phyloP scores from a whole-genome alignment of 1,140 invertebrate species.

The Calephelis virginiensis region DNA sequence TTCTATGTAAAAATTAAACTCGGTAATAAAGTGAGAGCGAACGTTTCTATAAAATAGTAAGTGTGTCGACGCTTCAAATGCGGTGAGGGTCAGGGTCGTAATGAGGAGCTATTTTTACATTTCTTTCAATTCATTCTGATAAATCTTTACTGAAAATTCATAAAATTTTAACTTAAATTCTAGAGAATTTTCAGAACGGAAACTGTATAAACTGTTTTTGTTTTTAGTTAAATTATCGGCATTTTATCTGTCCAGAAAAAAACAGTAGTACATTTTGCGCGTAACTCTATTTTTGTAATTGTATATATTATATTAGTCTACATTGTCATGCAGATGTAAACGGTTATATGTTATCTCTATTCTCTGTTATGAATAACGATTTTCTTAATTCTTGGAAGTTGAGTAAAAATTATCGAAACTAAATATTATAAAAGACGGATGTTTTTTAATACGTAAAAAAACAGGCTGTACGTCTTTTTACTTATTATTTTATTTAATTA shows the following conservation, averaged over 20 bases:
- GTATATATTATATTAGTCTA: too few species aligned
- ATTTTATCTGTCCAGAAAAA: not conserved
- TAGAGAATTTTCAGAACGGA: not conserved
- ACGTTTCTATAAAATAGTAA: not conserved
- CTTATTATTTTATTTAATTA: too few species aligned
- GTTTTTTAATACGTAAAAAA: too few species aligned
- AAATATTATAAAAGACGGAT: too few species aligned
- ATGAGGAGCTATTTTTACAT: conserved; percentile 4
- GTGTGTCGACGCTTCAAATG: not conserved
- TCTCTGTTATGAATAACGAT: too few species aligned
- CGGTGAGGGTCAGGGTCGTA: not conserved
- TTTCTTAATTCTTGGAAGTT: too few species aligned
- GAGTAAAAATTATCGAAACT: too few species aligned
- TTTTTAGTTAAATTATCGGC: not conserved
- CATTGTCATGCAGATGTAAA: too few species aligned
- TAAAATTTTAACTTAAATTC: not conserved
- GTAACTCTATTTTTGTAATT: not conserved
- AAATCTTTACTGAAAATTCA: conserved; percentile 7
- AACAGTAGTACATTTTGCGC: not conserved
- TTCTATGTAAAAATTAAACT: not conserved
- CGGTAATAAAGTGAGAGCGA: not conserved
- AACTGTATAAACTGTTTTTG: not conserved
- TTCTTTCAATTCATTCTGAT: conserved; percentile 10
- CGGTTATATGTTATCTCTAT: too few species aligned
- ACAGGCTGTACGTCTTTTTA: too few species aligned